phyloP scores from a whole-genome alignment of 2,888 invertebrate genomes.

The Hartigia nigra region DNA sequence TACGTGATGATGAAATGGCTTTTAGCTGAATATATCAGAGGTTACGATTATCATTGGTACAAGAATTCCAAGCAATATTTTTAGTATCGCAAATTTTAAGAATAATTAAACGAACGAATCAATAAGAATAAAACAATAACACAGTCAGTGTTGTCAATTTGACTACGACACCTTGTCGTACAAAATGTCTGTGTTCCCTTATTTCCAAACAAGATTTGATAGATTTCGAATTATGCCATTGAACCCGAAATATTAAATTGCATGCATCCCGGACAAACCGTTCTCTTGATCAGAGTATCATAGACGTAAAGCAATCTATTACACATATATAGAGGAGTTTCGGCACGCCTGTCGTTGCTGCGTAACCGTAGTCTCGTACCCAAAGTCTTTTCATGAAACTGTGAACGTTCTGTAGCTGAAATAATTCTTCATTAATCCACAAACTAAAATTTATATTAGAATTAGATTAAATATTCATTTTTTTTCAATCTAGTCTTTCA shows the following conservation, averaged over 20 bases:
- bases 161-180: neutral
- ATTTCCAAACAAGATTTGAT: neutral
- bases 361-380: slow-evolving; percentile 39
- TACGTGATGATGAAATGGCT: neutral
- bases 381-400: slow-evolving; percentile 12
- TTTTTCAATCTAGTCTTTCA: neutral
- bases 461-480: neutral
- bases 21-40: neutral
- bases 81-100: neutral
- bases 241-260: slow-evolving; percentile 24
- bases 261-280: slow-evolving; percentile 11
- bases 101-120: neutral
- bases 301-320: slow-evolving; percentile 1
- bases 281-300: slow-evolving; percentile 5
- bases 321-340: slow-evolving; percentile 6
- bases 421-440: neutral
- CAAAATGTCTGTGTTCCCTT: neutral
- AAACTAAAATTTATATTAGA: neutral
- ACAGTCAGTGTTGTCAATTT: neutral
- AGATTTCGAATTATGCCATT: slow-evolving; percentile 38
- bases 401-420: neutral
- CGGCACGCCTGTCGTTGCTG: slow-evolving; percentile 36
- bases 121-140: neutral
- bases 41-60: neutral
- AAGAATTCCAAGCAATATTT: neutral